A percentile compares a stretch with the other conserved stretches of the same genome.
Conservation (phyloP, 2,113 vertebrate genomes). For the Xerus inauris region DNA sequence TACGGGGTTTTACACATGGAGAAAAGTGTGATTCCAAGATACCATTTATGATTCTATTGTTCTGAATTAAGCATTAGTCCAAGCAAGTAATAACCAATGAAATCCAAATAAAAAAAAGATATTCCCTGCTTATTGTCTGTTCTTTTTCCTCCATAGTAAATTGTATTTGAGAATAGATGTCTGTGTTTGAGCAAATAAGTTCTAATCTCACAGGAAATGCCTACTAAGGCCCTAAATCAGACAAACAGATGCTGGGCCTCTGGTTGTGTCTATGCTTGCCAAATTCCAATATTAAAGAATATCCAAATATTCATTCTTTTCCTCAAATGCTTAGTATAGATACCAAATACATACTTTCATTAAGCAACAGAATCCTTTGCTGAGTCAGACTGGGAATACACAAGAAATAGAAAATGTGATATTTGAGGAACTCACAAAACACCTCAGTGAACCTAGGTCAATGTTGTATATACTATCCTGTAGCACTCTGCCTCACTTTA, state of each 20-base stretch:
- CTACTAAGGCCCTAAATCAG: conserved; percentile 13
- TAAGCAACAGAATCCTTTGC: not conserved
- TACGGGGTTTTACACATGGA: not conserved
- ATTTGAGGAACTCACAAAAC: not conserved
- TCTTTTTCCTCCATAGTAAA: not conserved
- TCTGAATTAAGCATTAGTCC: conserved; percentile 6
- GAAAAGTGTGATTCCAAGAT: not conserved
- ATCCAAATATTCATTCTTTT: conserved; percentile 23
- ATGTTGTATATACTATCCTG: not conserved
- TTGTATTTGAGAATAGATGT: conserved; percentile 40
- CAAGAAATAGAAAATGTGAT: not conserved
- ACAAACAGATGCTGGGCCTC: not conserved
- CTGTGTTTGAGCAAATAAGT: conserved; percentile 28
- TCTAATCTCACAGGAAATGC: not conserved
- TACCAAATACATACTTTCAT: not conserved
- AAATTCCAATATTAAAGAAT: not conserved
- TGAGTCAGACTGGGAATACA: not conserved
- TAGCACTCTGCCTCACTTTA: not conserved
- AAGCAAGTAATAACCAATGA: not conserved
- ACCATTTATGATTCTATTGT: not conserved
- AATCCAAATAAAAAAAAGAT: not conserved
- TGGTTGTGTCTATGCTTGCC: not conserved
- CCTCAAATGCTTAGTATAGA: not conserved
- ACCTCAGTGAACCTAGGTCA: not conserved
- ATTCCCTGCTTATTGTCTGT: not conserved